These are phyloP conservation scores for Aricia artaxerxes DNA, from an alignment of 2,888 invertebrate genomes.

Conservation along the genomic window DNA sequence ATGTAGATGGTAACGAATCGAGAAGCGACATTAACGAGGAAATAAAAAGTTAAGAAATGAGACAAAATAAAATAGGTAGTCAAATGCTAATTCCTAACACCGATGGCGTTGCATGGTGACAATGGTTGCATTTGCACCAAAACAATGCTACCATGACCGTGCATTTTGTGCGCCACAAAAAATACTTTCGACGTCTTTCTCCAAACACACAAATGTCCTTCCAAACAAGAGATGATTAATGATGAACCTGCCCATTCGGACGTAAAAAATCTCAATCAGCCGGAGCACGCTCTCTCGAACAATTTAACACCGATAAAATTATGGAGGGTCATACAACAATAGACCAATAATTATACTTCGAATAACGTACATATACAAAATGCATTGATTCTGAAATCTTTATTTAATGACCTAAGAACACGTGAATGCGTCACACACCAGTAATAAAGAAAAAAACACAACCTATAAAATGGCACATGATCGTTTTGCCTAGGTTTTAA, in stretches of 20 bases:
- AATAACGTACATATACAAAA: constrained; percentile 38
- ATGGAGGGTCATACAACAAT: constrained; percentile 62
- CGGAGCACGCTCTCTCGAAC: constrained; percentile 45
- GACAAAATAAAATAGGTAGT: not conserved
- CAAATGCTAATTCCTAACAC: not conserved
- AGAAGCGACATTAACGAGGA: not conserved
- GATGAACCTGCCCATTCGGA: constrained; percentile 52
- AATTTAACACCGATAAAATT: constrained; percentile 55
- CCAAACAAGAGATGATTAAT: constrained; percentile 71
- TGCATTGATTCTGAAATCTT: constrained; percentile 18
- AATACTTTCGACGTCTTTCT: not conserved
- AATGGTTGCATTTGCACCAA: not conserved
- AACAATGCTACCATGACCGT: not conserved
- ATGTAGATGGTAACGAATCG: not conserved
- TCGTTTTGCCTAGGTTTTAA: not conserved
- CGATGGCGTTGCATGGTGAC: not conserved
- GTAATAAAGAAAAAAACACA: not conserved
- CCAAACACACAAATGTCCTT: constrained; percentile 54
- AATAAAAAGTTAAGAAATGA: not conserved
- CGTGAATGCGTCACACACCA: not conserved
- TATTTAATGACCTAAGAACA: not conserved
- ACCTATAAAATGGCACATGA: not conserved
- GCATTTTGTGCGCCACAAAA: not conserved
- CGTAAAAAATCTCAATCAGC: constrained; percentile 57
- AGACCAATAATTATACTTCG: constrained; percentile 68